Base-by-base conservation (phyloP, 2,797 vertebrate species). In the Sebastes minor region DNA sequence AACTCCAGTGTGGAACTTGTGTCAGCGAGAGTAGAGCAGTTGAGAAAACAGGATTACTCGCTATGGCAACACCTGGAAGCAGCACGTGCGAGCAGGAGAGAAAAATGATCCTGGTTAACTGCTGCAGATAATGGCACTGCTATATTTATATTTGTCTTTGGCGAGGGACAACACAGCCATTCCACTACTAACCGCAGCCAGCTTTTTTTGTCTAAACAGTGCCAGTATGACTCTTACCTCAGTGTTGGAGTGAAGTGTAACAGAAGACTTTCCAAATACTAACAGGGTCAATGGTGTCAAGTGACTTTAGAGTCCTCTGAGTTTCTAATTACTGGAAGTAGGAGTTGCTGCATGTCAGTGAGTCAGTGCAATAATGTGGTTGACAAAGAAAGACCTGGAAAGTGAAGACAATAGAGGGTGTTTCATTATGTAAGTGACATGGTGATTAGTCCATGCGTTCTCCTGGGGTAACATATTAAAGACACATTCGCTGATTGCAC, bases 111-210 rank as follows among this genome's bases (percentile, higher is more conserved):
- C 89, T 64, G 79, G 74, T 80, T 91, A 85, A 86, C 85, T 90
- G 81, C 83, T 4, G 52, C 77, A 87, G 85, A 91, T 91, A 88
- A 89, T 88, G 82, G 80, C 79, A 28, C 76, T 74, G 84, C 90
- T 94, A 93, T 93, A 89, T 94, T 94, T 94, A 91, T 90, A 90
- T 92, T 88, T 88, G 90, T 87, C 83, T 94, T 91, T 92, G 88
- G 86, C 88, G 74, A 85, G 63, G 77, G 86, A 87, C 83, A 65
- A 70, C 78, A 69, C 63, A 74, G 87, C 82, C 79, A 57, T 89
- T 89, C 87, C 83, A 73, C 67, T 69, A 53, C 56, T 73, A 82
- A 84, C 84, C 81, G 61, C 85, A 63, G 71, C 60, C 85, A 83
- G 76, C 52, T 22, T 25, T 35, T 83, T 35, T 74, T 83, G 33